Conservation (phyloP, 2,113 vertebrate species). For the Nyctereutes procyonoides region DNA sequence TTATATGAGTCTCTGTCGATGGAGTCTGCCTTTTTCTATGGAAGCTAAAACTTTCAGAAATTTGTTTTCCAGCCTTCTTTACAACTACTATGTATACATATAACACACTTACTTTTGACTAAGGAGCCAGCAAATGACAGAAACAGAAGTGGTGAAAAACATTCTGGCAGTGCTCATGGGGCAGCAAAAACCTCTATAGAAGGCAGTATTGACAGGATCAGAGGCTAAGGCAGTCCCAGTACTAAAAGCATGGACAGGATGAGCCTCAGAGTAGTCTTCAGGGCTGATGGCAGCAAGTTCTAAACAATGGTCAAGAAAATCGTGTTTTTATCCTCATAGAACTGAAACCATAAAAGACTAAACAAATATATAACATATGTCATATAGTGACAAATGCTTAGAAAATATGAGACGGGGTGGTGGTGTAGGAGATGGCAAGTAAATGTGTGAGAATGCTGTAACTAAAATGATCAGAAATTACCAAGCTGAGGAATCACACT, state of each 20-base stretch:
- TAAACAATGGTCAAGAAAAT: background rate
- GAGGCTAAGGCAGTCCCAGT: background rate
- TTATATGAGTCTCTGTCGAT: too few species aligned
- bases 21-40: background rate
- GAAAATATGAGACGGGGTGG: background rate
- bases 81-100: background rate
- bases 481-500: background rate
- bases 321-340: background rate
- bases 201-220: background rate
- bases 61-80: background rate
- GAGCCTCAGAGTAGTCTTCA: background rate
- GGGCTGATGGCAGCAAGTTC: background rate
- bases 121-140: background rate
- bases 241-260: background rate
- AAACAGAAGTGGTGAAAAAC: accelerated
- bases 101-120: background rate
- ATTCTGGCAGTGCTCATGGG: accelerated
- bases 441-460: background rate
- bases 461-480: background rate
- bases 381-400: background rate
- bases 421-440: background rate
- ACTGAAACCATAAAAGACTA: background rate
- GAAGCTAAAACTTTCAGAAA: background rate
- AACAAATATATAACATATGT: background rate
- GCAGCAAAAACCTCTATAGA: background rate